A percentile compares a stretch with the other conserved stretches of the same genome.
These are phyloP conservation scores for Dendrocincla fuliginosa DNA, from an alignment of 2,797 vertebrate genomes.

Conservation along the genomic window DNA sequence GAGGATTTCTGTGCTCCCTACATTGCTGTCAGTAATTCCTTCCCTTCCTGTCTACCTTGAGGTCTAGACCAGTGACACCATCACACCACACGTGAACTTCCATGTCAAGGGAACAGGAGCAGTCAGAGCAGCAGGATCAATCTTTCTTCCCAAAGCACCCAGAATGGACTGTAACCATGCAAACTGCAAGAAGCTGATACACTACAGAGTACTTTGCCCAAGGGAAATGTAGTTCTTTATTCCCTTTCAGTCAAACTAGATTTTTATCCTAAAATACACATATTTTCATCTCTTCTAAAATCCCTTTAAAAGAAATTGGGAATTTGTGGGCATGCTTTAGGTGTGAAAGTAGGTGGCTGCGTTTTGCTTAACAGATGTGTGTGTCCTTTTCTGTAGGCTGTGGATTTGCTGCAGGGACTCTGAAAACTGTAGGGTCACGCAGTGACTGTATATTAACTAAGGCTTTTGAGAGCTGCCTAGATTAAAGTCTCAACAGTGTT, in stretches of 20 bases:
- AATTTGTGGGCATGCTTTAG: not conserved
- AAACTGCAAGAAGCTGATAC: not conserved
- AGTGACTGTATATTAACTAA: not conserved
- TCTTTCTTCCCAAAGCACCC: not conserved
- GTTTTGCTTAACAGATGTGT: not conserved
- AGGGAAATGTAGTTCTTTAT: not conserved
- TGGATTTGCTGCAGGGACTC: not conserved
- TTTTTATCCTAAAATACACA: not conserved
- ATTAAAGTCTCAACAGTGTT: not conserved
- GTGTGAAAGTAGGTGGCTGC: not conserved
- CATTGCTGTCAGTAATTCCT: not conserved
- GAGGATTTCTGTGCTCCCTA: not conserved
- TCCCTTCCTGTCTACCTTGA: not conserved
- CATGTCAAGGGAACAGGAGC: not conserved
- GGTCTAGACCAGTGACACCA: not conserved
- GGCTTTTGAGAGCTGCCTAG: not conserved
- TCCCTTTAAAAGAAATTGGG: not conserved
- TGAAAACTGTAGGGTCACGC: not conserved
- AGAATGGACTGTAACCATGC: not conserved
- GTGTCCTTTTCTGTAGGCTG: not conserved
- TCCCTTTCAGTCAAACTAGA: not conserved
- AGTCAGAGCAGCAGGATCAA: not conserved
- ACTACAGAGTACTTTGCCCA: not conserved
- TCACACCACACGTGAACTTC: rapidly evolving
- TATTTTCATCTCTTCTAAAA: not conserved